These are phyloP conservation scores for Mastacembelus armatus DNA, from an alignment of 2,797 vertebrate genomes.

Conservation along the genomic window DNA sequence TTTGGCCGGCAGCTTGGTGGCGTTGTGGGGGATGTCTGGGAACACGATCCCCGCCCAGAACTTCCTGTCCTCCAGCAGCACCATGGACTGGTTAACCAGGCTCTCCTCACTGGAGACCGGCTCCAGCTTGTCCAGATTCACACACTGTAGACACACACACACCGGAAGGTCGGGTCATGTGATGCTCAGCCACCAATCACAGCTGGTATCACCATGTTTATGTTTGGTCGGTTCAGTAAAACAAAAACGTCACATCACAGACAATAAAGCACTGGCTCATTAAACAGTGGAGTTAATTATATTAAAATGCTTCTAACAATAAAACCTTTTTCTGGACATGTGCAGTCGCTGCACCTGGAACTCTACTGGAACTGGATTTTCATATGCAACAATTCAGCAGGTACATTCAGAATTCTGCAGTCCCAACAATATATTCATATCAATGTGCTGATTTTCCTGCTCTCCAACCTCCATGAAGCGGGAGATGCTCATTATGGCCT, in stretches of 20 bases:
- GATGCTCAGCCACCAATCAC: neutral
- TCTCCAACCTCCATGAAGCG: conserved; percentile 94
- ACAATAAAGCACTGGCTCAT: too few relatives aligned
- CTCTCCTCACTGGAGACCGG: conserved; percentile 88
- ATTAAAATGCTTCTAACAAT: too few relatives aligned
- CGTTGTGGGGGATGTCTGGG: conserved; percentile 83
- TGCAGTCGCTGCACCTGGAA: too few relatives aligned
- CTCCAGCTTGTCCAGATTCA: conserved; percentile 95
- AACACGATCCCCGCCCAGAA: conserved; percentile 98
- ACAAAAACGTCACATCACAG: neutral
- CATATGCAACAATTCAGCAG: too few relatives aligned
- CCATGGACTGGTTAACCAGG: conserved; percentile 91
- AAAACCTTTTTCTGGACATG: too few relatives aligned
- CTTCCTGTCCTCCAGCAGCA: conserved; percentile 89
- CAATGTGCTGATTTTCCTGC: neutral
- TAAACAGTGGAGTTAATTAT: too few relatives aligned
- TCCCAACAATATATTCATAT: too few relatives aligned
- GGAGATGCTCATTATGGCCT: conserved; percentile 90
- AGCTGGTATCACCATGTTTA: conserved; percentile 26
- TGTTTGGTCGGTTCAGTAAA: too few relatives aligned
- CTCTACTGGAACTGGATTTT: too few relatives aligned
- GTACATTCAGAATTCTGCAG: too few relatives aligned
- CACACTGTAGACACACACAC: conserved; percentile 83
- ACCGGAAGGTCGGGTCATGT: neutral
- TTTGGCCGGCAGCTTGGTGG: conserved; percentile 85